Conservation (phyloP, 2,797 vertebrate species). For the Hemibagrus guttatus region DNA sequence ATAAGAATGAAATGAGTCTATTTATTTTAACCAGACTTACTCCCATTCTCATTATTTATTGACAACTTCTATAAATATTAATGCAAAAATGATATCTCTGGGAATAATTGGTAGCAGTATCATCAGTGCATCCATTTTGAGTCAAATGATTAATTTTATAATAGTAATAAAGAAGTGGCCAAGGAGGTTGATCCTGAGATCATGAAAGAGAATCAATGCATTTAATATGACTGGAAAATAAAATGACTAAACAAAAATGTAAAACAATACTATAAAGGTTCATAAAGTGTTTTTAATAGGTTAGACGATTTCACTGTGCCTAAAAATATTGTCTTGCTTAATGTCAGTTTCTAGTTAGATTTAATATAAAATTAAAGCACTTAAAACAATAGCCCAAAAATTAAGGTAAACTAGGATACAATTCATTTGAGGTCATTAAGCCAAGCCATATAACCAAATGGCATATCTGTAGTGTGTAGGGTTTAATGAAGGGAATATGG, state of each 20-base stretch:
- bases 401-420: background rate
- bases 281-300: background rate
- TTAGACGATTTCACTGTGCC: background rate
- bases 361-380: background rate
- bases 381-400: background rate
- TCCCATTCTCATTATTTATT: slow-evolving; percentile 72
- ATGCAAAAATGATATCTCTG: slow-evolving; percentile 66
- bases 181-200: slow-evolving; percentile 1
- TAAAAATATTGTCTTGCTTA: background rate
- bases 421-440: background rate
- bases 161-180: slow-evolving; percentile 25
- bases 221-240: slow-evolving; percentile 16
- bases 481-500: background rate
- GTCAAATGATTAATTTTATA: slow-evolving; percentile 52
- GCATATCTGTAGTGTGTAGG: slow-evolving; percentile 21
- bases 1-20: slow-evolving; percentile 59
- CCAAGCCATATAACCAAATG: background rate
- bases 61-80: slow-evolving; percentile 72
- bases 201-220: background rate
- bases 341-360: background rate
- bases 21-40: slow-evolving; percentile 62
- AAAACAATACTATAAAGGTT: background rate
- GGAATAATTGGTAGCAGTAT: slow-evolving; percentile 57
- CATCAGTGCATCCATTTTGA: slow-evolving; percentile 39
- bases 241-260: background rate